phyloP scores from a whole-genome alignment of 35 echinoderm and acorn worm genomes.

The Anneissia japonica region DNA sequence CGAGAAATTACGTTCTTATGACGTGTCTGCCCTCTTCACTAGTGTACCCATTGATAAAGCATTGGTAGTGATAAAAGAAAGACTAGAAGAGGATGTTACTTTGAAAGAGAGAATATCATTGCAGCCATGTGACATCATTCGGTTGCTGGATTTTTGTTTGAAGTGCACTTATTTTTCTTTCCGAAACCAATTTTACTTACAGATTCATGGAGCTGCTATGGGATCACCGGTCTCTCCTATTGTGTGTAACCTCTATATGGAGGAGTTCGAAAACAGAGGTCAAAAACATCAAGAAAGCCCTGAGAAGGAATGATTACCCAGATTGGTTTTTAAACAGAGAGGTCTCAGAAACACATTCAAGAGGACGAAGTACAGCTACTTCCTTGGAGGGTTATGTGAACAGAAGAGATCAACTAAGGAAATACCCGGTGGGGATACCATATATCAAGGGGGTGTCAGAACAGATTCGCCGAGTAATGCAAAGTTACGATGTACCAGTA shows the following conservation, averaged over 20 bases:
- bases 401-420: no score
- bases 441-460: no score
- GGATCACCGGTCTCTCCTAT: constrained; percentile 26
- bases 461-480: no score
- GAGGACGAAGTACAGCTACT: no score
- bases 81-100: not conserved
- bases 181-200: not conserved
- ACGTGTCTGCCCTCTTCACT: not conserved
- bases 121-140: not conserved
- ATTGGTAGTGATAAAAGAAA: not conserved
- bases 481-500: no score
- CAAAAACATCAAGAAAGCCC: no score
- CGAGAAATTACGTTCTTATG: not conserved
- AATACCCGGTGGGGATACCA: no score
- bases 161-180: not conserved
- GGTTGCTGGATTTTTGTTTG: not conserved
- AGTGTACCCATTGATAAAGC: not conserved
- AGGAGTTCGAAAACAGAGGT: constrained; percentile 12
- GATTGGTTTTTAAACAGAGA: no score
- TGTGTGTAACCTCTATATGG: constrained; percentile 7
- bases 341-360: no score
- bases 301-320: no score
- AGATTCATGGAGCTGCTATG: constrained; percentile 22
- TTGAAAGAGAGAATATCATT: not conserved
- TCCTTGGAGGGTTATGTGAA: no score